phyloP scores from a whole-genome alignment of 1,140 invertebrate genomes.

The Trichomalopsis sarcophagae region DNA sequence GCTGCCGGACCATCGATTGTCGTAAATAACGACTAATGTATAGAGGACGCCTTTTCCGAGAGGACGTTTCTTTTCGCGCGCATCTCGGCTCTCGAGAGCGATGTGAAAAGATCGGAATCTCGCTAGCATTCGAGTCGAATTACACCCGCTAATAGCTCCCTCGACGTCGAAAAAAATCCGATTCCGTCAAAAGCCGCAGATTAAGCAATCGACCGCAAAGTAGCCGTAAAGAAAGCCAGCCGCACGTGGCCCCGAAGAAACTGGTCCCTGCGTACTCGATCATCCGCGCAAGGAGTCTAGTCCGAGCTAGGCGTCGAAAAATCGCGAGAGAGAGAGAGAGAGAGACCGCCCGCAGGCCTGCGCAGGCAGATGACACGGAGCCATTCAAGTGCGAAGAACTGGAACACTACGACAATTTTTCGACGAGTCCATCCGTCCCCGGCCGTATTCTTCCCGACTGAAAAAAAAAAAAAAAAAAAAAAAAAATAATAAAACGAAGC shows the following conservation, averaged over 20 bases:
- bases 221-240: no score
- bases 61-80: no score
- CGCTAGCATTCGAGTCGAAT: background rate
- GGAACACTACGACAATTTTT: slow-evolving; percentile 4
- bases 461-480: background rate
- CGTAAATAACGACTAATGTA: background rate
- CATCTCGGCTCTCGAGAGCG: no score
- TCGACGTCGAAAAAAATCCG: no score
- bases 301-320: slow-evolving; percentile 7
- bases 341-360: background rate
- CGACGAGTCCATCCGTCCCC: background rate
- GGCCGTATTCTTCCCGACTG: background rate
- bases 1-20: background rate
- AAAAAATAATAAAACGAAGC: background rate
- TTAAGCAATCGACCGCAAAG: background rate
- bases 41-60: no score
- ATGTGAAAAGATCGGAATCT: slow-evolving; percentile 1
- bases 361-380: slow-evolving; percentile 8
- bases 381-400: slow-evolving; percentile 14
- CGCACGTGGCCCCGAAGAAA: no score
- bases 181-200: background rate
- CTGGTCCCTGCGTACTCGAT: slow-evolving; percentile 7
- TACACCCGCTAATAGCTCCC: no score
- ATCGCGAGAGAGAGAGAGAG: slow-evolving; percentile 2
- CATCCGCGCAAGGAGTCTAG: background rate